Evolutionary conservation across 2,888 invertebrate species (phyloP), one percentile per base, ranked within the genome.

Genomic region (Drosophila melanocephala): DNA sequence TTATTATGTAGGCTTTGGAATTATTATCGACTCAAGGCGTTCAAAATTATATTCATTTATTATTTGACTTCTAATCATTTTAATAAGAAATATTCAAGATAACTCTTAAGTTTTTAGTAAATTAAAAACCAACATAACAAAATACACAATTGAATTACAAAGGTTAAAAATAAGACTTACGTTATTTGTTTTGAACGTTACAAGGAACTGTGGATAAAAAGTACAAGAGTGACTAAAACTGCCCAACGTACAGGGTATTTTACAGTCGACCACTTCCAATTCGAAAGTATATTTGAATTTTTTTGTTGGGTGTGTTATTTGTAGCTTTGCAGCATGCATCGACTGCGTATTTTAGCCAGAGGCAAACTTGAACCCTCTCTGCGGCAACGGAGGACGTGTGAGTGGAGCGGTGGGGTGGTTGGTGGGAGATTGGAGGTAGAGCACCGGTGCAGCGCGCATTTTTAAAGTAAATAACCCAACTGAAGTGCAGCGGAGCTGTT

Each of bases 301-400:
- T 51, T 62, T 57, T 79, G 61, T 50, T 60, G 65, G 35, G 58
- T 66, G 60, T 77, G 71, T 79, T 86, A 79, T 90, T 88, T 83
- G 84, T 76, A 90, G 87, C 90, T 83, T 88, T 86, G 44, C 32
- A 58, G 22, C 89, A 86, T 87, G 87, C 87, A 87, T 86, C 82
- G 87, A 81, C 87, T 86, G 87, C 79, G 89, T 79, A 87, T 89
- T 88, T 79, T 77, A 74, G 82, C 90, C 84, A 35, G 26, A 75
- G 55, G 61, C 65, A 79, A 78, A 59, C 57, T 68, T 72, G 67
- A 72, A 81, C 81, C 67, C 78, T 64, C 62, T 64, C 37, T 53
- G 19, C 6, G 37, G 62, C 1, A 42, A 5, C 28, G 19, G n/a
- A 5, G 28, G 14, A 16, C 28, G 14, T 57, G 39, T 14, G 7